These are phyloP conservation scores for Mycalesis mineus DNA, from an alignment of 2,888 invertebrate genomes.

Conservation along the genomic window DNA sequence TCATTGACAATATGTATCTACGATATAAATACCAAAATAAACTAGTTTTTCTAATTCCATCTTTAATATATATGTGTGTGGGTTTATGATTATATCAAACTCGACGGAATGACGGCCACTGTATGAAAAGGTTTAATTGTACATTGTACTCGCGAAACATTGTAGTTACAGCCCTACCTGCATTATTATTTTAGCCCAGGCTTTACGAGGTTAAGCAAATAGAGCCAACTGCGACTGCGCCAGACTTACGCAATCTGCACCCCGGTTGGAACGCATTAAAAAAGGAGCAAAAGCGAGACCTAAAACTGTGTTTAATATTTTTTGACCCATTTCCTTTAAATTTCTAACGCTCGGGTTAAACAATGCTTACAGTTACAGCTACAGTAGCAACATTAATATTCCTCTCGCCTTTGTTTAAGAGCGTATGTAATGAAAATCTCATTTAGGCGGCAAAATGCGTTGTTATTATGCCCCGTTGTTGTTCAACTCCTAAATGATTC, in stretches of 20 bases:
- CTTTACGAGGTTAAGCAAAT: not conserved
- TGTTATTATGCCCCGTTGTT: conserved; percentile 23
- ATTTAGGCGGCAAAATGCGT: conserved; percentile 25
- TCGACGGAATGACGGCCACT: not conserved
- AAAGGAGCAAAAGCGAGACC: not conserved
- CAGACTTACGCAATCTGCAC: not conserved
- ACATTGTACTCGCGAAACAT: not conserved
- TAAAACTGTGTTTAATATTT: conserved; percentile 6
- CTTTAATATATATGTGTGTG: too few species aligned
- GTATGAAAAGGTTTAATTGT: not conserved
- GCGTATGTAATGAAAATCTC: conserved; percentile 33
- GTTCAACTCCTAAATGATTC: conserved; percentile 15
- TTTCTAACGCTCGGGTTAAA: conserved; percentile 22
- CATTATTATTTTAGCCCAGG: not conserved
- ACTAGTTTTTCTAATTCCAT: too few species aligned
- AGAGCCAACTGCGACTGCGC: not conserved
- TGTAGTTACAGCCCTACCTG: not conserved
- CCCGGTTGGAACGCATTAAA: not conserved
- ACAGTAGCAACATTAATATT: conserved; percentile 24
- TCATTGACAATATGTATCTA: too few species aligned
- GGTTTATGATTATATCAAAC: too few species aligned
- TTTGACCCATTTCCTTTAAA: conserved; percentile 28
- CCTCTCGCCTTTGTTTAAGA: conserved; percentile 28
- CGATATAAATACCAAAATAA: too few species aligned
- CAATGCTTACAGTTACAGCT: too few species aligned